Base-by-base conservation (phyloP, 92 coral and sea anemone species). In the Porites evermanni region DNA sequence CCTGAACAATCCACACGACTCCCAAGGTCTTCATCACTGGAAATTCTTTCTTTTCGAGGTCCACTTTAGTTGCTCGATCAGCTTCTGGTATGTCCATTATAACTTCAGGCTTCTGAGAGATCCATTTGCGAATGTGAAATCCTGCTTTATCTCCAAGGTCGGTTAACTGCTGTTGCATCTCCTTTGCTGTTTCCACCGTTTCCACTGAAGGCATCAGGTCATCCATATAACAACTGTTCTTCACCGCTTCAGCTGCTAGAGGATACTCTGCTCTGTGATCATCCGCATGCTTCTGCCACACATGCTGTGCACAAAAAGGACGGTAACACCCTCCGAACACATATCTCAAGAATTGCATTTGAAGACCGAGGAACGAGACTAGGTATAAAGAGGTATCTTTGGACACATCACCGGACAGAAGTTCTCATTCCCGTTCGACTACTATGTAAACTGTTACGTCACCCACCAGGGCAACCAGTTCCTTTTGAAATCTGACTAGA, bases 111-210 rank as follows among this genome's bases (percentile, higher is more conserved):
- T 75, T 53, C n/a, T 91, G 73, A 24, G 89, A 92, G 13, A 91
- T 73, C 94, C 89, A 91, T 65, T 91, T 91, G 54, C 84, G 81
- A 59, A 88, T 84, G 75, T 84, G 94, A 32, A 91, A 91, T 76
- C 87, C 80, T 26, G 89, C 89, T 68, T 21, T 84, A 80, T 84
- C 92, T 19, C 92, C 90, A 52, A 91, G 87, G 19, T 84, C 77
- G 53, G 93, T 84, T 47, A 91, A 83, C 75, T 84, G 87, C 72
- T 82, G 78, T 44, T 84, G 79, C 75, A 79, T 81, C 64, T 91
- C 32, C 32, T 29, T 29, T 29, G 32, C 32, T 29, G 32, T 29
- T 29, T 29, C 32, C 32, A 29, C 32, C 94, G 50, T 80, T 91
- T 12, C 74, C 24, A 84, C 86, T 66, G 92, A 91, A 38, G 89